These are phyloP conservation scores for Argentina silus DNA, from an alignment of 2,797 vertebrate species.

Conservation along the genomic window DNA sequence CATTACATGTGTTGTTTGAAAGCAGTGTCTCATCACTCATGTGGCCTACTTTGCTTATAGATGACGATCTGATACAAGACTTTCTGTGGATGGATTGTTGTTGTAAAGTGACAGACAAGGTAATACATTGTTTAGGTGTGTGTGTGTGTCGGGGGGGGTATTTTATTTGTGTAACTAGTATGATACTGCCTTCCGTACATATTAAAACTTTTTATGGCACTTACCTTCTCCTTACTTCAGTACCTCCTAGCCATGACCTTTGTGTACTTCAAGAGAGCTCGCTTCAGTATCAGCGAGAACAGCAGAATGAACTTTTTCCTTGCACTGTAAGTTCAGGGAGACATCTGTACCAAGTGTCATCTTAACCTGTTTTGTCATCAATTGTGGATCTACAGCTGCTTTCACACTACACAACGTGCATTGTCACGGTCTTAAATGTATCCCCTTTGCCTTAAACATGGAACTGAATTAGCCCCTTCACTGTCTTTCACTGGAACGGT, in stretches of 20 bases:
- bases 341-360: not conserved
- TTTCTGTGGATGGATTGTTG: conserved; percentile 96
- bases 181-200: no score
- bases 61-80: conserved; percentile 91
- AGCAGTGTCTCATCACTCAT: not conserved
- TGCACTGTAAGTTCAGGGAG: conserved; percentile 86
- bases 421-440: not conserved
- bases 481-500: not conserved
- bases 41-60: conserved; percentile 69
- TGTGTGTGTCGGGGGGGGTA: no score
- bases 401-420: no score
- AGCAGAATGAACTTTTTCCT: conserved; percentile 94
- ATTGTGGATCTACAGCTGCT: not conserved
- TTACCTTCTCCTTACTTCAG: conserved; percentile 71
- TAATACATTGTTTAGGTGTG: conserved; percentile 30
- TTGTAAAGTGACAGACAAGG: conserved; percentile 90
- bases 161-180: no score
- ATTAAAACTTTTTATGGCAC: not conserved
- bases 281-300: conserved; percentile 85
- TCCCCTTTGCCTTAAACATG: not conserved
- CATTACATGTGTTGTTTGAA: no score
- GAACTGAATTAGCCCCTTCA: not conserved
- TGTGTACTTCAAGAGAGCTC: conserved; percentile 97
- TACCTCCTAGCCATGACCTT: conserved; percentile 98
- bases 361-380: conserved; percentile 2